These are phyloP conservation scores for Xiphophorus birchmanni DNA, from an alignment of 2,797 vertebrate species.

Conservation along the genomic window DNA sequence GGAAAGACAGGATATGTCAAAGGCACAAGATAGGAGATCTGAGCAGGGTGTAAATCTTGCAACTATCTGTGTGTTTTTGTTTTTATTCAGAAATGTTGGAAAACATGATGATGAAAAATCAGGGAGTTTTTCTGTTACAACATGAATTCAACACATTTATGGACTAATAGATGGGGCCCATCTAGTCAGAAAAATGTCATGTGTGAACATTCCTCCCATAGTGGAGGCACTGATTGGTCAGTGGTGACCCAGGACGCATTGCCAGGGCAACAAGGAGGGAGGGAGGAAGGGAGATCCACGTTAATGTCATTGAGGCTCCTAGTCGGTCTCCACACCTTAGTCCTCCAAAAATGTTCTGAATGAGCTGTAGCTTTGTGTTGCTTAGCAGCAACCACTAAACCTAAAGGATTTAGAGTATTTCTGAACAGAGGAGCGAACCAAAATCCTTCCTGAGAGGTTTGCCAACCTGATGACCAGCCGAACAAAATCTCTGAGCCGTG, in stretches of 20 bases:
- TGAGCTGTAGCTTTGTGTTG: neutral
- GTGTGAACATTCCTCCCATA: neutral
- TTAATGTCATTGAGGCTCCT: neutral
- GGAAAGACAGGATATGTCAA: neutral
- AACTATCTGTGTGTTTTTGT: neutral
- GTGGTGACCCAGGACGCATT: neutral
- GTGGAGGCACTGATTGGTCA: neutral
- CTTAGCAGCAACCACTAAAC: neutral
- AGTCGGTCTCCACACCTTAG: neutral
- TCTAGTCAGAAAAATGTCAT: neutral
- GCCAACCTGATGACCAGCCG: neutral
- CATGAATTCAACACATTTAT: neutral
- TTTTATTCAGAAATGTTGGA: neutral
- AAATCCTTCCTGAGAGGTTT: slow-evolving; percentile 1
- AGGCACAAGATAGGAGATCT: neutral
- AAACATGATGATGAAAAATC: neutral
- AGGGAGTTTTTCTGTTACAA: neutral
- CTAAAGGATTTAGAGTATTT: neutral
- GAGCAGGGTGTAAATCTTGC: neutral
- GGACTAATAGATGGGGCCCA: neutral
- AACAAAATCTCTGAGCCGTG: neutral
- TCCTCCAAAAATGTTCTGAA: neutral
- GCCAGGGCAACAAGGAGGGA: neutral
- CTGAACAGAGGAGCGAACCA: neutral
- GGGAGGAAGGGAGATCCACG: neutral